phyloP scores from a whole-genome alignment of 2,797 vertebrate genomes.

The Rhadinocentrus ornatus region DNA sequence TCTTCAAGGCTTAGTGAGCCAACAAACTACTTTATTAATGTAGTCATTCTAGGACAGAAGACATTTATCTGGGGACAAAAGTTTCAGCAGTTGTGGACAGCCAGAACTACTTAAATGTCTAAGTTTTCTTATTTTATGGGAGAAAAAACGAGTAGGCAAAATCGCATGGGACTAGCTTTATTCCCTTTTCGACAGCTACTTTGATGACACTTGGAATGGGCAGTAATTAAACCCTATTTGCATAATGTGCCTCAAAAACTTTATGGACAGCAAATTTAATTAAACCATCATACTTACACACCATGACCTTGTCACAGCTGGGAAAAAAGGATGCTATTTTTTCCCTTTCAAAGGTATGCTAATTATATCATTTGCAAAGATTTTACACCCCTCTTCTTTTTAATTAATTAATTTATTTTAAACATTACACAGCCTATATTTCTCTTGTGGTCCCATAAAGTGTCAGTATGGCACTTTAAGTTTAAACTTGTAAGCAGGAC shows the following conservation, averaged over 20 bases:
- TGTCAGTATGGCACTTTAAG: constrained; percentile 45
- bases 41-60: constrained; percentile 31
- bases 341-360: constrained; percentile 62
- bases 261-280: constrained; percentile 82
- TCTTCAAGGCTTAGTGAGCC: constrained; percentile 29
- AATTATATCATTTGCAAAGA: constrained; percentile 67
- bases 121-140: constrained; percentile 21
- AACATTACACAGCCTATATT: constrained; percentile 17
- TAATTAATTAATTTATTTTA: constrained; percentile 27
- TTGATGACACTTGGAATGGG: constrained; percentile 73
- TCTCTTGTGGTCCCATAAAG: constrained; percentile 55
- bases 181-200: constrained; percentile 65
- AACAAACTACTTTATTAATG: constrained; percentile 28
- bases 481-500: constrained; percentile 67
- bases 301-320: constrained; percentile 67
- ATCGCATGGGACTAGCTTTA: constrained; percentile 49
- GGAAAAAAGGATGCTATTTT: constrained; percentile 43
- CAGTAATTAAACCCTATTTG: constrained; percentile 80
- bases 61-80: constrained; percentile 14
- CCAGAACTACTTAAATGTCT: constrained; percentile 47
- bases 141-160: constrained; percentile 15
- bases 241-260: constrained; percentile 78
- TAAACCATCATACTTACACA: constrained; percentile 67
- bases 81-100: constrained; percentile 37
- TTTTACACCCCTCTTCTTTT: constrained; percentile 31